A percentile compares a stretch with the other conserved stretches of the same genome.
phyloP scores from a whole-genome alignment of 2,113 vertebrate species.

The Mormyrus lacerda region DNA sequence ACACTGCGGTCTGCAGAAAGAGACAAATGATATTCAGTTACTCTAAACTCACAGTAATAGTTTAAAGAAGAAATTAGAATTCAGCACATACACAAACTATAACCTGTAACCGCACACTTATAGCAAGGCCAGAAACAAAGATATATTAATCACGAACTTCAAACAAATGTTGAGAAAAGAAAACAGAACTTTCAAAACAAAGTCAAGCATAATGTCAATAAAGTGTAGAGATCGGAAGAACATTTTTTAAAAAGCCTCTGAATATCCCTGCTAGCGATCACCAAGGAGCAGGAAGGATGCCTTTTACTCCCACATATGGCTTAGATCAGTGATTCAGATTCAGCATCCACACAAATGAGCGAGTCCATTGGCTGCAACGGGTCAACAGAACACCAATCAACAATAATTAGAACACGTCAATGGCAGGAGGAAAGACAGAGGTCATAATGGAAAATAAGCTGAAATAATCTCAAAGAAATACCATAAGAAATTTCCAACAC shows the following conservation, averaged over 20 bases:
- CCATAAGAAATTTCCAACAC: neutral
- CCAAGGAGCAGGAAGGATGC: neutral
- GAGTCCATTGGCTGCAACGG: neutral
- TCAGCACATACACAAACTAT: neutral
- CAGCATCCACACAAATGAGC: neutral
- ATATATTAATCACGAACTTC: neutral
- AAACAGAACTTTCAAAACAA: neutral
- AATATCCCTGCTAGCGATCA: neutral
- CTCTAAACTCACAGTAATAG: neutral
- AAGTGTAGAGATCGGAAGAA: neutral
- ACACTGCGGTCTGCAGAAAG: neutral
- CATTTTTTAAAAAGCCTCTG: neutral
- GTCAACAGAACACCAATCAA: neutral
- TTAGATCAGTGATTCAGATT: neutral
- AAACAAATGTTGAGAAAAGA: neutral
- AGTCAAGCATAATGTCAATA: neutral
- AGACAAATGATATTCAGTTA: neutral
- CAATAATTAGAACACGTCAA: neutral
- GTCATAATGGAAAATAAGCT: neutral
- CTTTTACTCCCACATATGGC: neutral
- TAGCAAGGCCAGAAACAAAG: neutral
- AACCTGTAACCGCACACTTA: neutral
- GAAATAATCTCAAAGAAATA: neutral
- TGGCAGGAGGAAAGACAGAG: neutral
- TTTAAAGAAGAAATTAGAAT: neutral